Percentiles rank a stretch among this genome's conserved stretches.
phyloP scores from a whole-genome alignment of 2,113 vertebrate genomes.

The Sula dactylatra region DNA sequence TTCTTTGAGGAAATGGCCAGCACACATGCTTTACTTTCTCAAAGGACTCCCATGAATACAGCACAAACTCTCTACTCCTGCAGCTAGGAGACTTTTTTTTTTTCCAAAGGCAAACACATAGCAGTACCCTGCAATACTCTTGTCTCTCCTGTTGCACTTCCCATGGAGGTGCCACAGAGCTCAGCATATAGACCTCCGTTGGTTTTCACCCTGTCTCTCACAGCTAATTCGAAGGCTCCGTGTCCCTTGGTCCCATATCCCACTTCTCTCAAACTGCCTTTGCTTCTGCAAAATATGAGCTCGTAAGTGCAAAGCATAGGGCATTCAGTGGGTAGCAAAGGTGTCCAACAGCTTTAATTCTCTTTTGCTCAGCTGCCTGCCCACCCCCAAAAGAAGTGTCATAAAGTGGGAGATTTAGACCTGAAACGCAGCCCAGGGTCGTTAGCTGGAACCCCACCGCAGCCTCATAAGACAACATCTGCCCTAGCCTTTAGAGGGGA shows the following conservation, averaged over 20 bases:
- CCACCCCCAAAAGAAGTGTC: neutral
- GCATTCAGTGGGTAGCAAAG: neutral
- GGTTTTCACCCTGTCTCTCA: neutral
- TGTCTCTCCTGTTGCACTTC: neutral
- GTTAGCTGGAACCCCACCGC: neutral
- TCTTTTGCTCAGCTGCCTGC: neutral
- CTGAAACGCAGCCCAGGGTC: neutral
- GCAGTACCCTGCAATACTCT: neutral
- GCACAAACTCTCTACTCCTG: neutral
- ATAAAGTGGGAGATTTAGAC: neutral
- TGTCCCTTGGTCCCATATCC: neutral
- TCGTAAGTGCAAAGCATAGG: rapidly evolving
- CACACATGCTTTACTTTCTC: slow-evolving; percentile 45
- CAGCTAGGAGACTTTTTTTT: neutral
- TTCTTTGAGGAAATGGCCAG: slow-evolving; percentile 41
- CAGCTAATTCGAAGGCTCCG: neutral
- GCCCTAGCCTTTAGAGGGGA: neutral
- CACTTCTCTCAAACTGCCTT: neutral
- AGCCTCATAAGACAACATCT: neutral
- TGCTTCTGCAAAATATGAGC: neutral
- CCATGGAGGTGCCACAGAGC: neutral
- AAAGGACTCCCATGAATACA: neutral
- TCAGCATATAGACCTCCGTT: neutral
- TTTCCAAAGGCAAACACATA: neutral
- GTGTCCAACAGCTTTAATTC: neutral